Base-by-base conservation (phyloP, 2,888 invertebrate species). In the Disparrhopalites patrizii region DNA sequence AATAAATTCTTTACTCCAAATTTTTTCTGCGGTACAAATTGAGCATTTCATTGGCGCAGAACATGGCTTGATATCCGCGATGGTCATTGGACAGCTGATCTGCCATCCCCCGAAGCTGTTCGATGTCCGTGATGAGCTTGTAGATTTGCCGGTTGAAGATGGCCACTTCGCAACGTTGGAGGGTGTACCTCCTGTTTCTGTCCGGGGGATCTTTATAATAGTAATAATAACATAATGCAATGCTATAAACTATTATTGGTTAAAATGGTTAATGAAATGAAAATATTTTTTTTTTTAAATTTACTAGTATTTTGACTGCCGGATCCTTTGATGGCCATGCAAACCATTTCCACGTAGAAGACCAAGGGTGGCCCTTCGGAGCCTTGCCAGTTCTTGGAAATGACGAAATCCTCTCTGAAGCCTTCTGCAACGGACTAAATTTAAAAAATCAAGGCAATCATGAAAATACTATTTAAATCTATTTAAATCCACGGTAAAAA, bases 281-380 rank as follows among this genome's bases (percentile, higher is more conserved):
- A n/a, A n/a, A n/a, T n/a, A n/a, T n/a, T n/a, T n/a, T n/a, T n/a
- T n/a, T n/a, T n/a, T n/a, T n/a, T n/a, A n/a, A n/a, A n/a, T n/a
- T n/a, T n/a, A 27, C 54, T n/a, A n/a, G 28, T 20, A 7, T 75
- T 76, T 4, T 78, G 78, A 15, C 77, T 72, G 0, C 81, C 81
- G 20, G 79, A 80, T 3, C 82, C 82, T 76, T 82, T 80, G 73
- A 81, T 71, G 10, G 76, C 78, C 72, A 81, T 82, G 70, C 81
- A 82, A 0, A 81, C 80, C 80, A 82, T 81, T 76, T 50, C 61
- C 27, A 65, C 31, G 68, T 74, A 73, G 10, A 55, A 51, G 30
- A 71, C 70, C 18, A 43, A 30, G 25, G 30, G n/a, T 54, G 10
- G 27, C 31, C 62, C 25, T 62, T 62, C 7, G 31, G 40, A 7